Evolutionary conservation across 2,888 invertebrate genomes (phyloP).

Genomic region (Mesodorylaimus sp.): DNA sequence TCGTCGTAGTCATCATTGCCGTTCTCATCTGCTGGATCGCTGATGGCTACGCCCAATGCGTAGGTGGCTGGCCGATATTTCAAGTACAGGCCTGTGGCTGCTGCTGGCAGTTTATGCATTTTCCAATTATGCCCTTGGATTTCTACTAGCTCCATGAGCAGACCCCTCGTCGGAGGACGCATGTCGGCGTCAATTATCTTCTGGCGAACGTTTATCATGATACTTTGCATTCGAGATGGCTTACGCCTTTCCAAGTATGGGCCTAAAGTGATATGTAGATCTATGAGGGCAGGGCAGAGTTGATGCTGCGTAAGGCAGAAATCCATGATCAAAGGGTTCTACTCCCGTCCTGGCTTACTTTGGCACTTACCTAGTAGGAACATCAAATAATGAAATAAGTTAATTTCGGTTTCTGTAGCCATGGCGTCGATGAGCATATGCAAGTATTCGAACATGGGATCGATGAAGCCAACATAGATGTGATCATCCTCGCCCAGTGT

Average conservation of each 20-base stretch:
- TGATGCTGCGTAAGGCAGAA: background rate
- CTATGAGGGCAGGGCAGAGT: background rate
- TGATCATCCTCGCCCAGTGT: no score
- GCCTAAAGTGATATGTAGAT: background rate
- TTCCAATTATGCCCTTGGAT: background rate
- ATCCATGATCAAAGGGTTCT: background rate
- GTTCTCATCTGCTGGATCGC: background rate
- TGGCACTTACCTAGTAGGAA: background rate
- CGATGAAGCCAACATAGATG: constrained; percentile 1
- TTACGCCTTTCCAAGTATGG: background rate
- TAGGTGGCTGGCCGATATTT: background rate
- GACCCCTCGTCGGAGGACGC: background rate
- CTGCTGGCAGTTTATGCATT: background rate
- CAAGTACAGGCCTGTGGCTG: background rate
- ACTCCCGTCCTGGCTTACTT: background rate
- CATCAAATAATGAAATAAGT: background rate
- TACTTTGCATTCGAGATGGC: background rate
- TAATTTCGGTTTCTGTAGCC: background rate
- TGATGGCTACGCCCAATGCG: background rate
- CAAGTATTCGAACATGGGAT: constrained; percentile 4
- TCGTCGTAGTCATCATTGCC: no score
- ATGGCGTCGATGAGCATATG: constrained; percentile 20
- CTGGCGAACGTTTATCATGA: background rate
- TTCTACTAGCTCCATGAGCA: constrained; percentile 2
- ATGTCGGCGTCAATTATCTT: background rate